Evolutionary conservation across 2,113 vertebrate species (phyloP), one percentile per base, ranked within the genome.

Genomic region (Gnathonemus longibarbis): DNA sequence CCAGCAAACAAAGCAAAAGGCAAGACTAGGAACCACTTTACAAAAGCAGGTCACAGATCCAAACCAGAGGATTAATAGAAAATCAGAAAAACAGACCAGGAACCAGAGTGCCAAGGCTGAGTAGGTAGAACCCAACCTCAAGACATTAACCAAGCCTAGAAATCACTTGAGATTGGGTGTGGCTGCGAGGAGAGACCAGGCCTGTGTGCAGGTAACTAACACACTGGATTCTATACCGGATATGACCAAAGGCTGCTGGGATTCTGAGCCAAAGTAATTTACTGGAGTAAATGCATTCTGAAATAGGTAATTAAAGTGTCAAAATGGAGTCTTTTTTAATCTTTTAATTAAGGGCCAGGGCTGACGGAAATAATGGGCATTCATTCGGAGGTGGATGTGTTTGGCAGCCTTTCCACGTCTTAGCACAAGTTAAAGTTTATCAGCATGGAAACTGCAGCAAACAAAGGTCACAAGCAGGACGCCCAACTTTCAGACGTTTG

Each of bases 251-350:
- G 88, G 66, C 88, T 52, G n/a, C 27, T 52, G 27, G 19, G 45
- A 21, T 27, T 10, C 45, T 53, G 45, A 89, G 62, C 70, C 66
- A 70, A 77, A 49, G 88, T 35, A 49, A 80, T 89, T 89, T 89
- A 66, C 88, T 49, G 46, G 46, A 80, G 46, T 49, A 89, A 48
- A 83, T 48, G 74, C 49, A 52, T 48, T 48, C 39, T 42, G 77
- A 89, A 83, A 84, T 84, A n/a, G 77, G 89, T 84, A 56, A 89
- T 89, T 84, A 89, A 88, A 66, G 87, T 88, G 66, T 70, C 66
- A 80, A 89, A 89, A 85, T 24, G 35, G 56, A 89, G 77, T 80
- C 87, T 56, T 84, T 83, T 84, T 89, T 62, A 89, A 89, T 89
- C 89, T 53, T 31, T 84, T 84, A 89, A 89, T 89, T 58, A 89